Conservation (phyloP, 2,888 invertebrate species). For the Pachycephus smyrnensis region DNA sequence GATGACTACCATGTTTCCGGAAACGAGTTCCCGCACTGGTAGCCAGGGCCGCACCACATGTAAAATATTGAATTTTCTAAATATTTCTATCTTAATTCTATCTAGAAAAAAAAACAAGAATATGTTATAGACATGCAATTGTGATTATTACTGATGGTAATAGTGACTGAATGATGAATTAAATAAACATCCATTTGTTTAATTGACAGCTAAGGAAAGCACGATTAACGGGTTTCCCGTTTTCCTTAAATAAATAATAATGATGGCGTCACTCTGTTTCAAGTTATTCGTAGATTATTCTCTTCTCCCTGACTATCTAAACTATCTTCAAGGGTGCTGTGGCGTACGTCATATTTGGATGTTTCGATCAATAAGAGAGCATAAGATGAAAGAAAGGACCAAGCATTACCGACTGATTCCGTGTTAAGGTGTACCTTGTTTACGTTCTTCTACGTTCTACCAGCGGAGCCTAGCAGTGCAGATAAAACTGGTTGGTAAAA, state of each 20-base stretch:
- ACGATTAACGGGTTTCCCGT: background rate
- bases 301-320: background rate
- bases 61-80: background rate
- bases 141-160: background rate
- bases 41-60: background rate
- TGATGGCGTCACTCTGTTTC: background rate
- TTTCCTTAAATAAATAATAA: background rate
- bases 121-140: background rate
- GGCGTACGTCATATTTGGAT: background rate
- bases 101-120: background rate
- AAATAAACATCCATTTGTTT: background rate
- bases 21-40: background rate
- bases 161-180: background rate
- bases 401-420: background rate
- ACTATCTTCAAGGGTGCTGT: background rate
- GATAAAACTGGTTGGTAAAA: constrained; percentile 34
- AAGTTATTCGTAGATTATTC: background rate
- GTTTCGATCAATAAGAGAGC: background rate
- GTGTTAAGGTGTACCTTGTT: background rate
- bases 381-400: background rate
- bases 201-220: background rate
- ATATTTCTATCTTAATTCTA: background rate
- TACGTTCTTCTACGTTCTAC: background rate
- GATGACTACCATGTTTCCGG: background rate
- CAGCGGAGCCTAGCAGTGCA: constrained; percentile 16